Conservation (phyloP, 2,888 invertebrate genomes). For the Sipha maydis region DNA sequence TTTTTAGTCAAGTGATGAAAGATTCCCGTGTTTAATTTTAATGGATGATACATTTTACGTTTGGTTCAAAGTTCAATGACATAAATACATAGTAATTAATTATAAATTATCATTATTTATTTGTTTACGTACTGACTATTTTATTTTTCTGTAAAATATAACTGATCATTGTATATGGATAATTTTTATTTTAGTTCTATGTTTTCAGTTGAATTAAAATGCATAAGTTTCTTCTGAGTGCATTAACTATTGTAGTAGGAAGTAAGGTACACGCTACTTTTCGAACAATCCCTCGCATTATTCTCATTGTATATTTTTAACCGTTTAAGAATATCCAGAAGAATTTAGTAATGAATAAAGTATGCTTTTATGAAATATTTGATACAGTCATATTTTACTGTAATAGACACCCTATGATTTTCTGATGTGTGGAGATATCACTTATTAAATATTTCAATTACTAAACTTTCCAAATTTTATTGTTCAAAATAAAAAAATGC, state of each 20-base stretch:
- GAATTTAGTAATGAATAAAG: neutral
- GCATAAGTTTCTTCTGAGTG: neutral
- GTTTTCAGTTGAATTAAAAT: neutral
- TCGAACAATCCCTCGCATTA: neutral
- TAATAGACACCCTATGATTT: neutral
- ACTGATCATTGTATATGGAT: too few species aligned
- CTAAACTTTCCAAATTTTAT: too few species aligned
- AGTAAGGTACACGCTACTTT: neutral
- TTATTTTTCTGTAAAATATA: too few species aligned
- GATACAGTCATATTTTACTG: neutral
- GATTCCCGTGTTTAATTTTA: too few species aligned
- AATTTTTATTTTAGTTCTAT: neutral
- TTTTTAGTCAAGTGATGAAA: too few species aligned
- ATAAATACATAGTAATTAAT: too few species aligned
- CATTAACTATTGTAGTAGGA: neutral
- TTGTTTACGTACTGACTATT: too few species aligned
- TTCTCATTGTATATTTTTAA: slow-evolving; percentile 3
- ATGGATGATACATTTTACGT: too few species aligned
- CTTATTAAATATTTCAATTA: too few species aligned
- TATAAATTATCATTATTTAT: too few species aligned
- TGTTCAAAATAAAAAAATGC: too few species aligned
- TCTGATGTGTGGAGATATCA: neutral
- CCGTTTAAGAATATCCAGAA: slow-evolving; percentile 9
- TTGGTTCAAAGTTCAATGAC: too few species aligned
- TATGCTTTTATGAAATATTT: neutral